phyloP scores from a whole-genome alignment of 2,797 vertebrate genomes.

The Sus cebifrons region DNA sequence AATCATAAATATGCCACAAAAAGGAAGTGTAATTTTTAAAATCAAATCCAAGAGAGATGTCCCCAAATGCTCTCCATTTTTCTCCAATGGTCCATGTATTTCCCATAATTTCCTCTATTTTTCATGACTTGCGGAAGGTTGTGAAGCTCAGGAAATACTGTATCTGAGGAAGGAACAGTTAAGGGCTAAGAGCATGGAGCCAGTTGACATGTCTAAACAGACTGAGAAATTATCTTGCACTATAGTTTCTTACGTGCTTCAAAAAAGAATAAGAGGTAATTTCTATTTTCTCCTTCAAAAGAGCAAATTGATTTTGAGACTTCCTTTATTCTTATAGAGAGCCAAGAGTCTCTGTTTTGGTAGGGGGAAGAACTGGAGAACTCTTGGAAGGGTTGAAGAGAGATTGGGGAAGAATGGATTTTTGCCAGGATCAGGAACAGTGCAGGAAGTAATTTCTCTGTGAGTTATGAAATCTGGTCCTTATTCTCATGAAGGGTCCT shows the following conservation, averaged over 20 bases:
- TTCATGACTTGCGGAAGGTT: background rate
- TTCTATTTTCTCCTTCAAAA: background rate
- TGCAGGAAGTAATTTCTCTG: background rate
- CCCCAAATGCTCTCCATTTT: background rate
- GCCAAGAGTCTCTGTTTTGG: background rate
- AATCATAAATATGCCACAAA: background rate
- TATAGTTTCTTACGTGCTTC: background rate
- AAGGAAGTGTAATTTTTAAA: background rate
- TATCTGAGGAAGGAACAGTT: background rate
- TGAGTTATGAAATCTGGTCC: background rate
- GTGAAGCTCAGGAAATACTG: background rate
- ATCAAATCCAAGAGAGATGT: background rate
- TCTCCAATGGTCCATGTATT: background rate
- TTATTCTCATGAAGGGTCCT: background rate
- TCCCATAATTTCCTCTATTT: background rate
- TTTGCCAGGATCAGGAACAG: background rate
- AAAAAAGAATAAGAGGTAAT: background rate
- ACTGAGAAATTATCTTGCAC: background rate
- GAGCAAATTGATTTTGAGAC: background rate
- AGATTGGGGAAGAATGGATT: background rate
- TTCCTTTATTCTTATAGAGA: background rate
- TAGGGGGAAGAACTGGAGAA: background rate
- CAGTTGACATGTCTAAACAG: background rate
- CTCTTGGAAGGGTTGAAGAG: background rate
- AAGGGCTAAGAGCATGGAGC: background rate